Conservation (phyloP, 1,140 invertebrate genomes). For the Lordiphosa mommai region DNA sequence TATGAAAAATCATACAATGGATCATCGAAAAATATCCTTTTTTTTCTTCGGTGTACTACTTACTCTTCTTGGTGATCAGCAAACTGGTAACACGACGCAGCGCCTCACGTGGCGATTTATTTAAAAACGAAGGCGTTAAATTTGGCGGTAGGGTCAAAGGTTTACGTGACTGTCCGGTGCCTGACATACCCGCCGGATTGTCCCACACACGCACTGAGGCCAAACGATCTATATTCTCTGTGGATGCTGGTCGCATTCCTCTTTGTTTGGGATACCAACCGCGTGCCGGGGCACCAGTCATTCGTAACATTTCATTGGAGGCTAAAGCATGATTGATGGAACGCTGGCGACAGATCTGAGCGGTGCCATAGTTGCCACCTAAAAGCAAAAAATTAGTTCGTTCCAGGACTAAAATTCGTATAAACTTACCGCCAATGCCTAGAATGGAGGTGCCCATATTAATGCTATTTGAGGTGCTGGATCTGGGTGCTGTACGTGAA, state of each 20-base stretch:
- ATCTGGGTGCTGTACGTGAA: slow-evolving; percentile 81
- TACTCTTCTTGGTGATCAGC: slow-evolving; percentile 86
- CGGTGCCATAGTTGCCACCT: slow-evolving; percentile 77
- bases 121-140: slow-evolving; percentile 91
- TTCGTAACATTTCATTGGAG: slow-evolving; percentile 87
- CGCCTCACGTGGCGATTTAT: slow-evolving; percentile 90
- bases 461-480: slow-evolving; percentile 82
- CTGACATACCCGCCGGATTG: slow-evolving; percentile 70
- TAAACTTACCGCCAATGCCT: slow-evolving; percentile 65
- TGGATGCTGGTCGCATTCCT: slow-evolving; percentile 87
- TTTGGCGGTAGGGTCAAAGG: slow-evolving; percentile 91
- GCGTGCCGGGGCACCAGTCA: slow-evolving; percentile 88
- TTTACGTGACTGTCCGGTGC: slow-evolving; percentile 81
- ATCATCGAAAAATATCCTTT: too few species aligned
- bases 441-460: slow-evolving; percentile 79
- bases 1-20: too few species aligned
- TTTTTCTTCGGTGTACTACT: neutral
- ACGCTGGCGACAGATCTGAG: slow-evolving; percentile 84
- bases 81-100: slow-evolving; percentile 91
- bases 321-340: slow-evolving; percentile 85
- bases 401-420: too few species aligned
- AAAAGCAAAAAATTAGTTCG: neutral
- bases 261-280: slow-evolving; percentile 91
- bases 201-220: slow-evolving; percentile 80
- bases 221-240: slow-evolving; percentile 89